Percentiles rank a stretch among this genome's conserved stretches.
Evolutionary conservation across 2,113 vertebrate species (phyloP).

Genomic region (Tetrax tetrax): DNA sequence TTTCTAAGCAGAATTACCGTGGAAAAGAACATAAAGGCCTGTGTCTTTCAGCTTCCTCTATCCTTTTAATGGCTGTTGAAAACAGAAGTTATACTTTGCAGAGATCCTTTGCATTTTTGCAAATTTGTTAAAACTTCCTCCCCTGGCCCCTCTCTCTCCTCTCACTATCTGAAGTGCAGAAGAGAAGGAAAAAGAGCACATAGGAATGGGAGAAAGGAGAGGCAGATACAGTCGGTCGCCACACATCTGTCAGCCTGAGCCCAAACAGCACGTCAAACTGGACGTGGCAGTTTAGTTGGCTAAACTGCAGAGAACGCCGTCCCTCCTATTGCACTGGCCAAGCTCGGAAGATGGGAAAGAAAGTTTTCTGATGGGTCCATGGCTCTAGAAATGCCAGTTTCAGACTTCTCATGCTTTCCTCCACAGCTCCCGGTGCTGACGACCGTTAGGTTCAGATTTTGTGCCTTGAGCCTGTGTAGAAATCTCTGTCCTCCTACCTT

Average conservation of each 20-base stretch:
- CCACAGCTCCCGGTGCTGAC: neutral
- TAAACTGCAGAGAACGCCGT: neutral
- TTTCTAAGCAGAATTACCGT: neutral
- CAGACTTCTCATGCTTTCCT: neutral
- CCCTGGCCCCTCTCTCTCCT: neutral
- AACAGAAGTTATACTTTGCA: neutral
- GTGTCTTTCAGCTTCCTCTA: neutral
- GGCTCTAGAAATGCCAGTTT: neutral
- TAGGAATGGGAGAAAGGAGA: neutral
- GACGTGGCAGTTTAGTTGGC: accelerated
- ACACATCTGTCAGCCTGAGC: accelerated
- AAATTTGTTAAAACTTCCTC: neutral
- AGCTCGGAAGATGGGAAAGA: neutral
- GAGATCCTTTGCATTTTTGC: neutral
- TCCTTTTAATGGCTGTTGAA: neutral
- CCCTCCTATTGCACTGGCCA: neutral
- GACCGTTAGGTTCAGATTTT: neutral
- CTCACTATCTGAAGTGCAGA: neutral
- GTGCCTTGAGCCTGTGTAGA: neutral
- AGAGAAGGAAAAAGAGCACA: neutral
- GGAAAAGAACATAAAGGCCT: neutral
- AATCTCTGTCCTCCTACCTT: neutral
- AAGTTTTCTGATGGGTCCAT: neutral
- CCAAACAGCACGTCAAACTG: neutral
- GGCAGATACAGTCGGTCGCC: accelerated